Base-by-base conservation (phyloP, 2,113 vertebrate genomes). In the Arothron firmamentum region DNA sequence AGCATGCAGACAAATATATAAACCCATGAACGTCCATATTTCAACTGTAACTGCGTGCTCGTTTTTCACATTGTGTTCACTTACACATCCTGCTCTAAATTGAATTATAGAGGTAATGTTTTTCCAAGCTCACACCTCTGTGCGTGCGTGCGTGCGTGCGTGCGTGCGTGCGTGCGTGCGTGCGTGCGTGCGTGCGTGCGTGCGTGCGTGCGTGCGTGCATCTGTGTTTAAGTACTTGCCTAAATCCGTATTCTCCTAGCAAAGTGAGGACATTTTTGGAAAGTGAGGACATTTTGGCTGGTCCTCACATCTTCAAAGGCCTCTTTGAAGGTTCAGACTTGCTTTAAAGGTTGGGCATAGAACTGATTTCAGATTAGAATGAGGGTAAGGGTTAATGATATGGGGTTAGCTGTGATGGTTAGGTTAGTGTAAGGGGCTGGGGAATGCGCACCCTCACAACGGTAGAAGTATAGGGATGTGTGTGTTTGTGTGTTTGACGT, bases 41-140 rank as follows among this genome's bases (percentile, higher is more conserved):
- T 87, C 84, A 90, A 23, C 66, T 62, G 75, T 80, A 78, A 81
- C 78, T 75, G 72, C 67, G 21, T 54, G 63, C 78, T 82, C 83
- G 68, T 88, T 88, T 90, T 84, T 88, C 82, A 89, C 72, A 62
- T 67, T 81, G 76, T 83, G 78, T 81, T 85, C 84, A 80, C 81
- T 82, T 82, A 81, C 72, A 75, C 68, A 72, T 81, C 72, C 60
- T 62, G 58, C 78, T 83, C 80, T 68, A 80, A 81, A 82, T 70
- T 82, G 80, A 83, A 84, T 83, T 80, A 87, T 80, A 65, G 69
- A 67, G 67, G 76, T 62, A 76, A 82, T 65, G 77, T 70, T 77
- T 83, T 49, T 52, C 11, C 67, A 21, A 56, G 64, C 21, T 23
- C 3, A 2, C 73, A 65, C 3, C 3, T 2, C 8, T 45, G 43